Conservation (phyloP, 2,888 invertebrate species). For the Dysmachus trigonus region DNA sequence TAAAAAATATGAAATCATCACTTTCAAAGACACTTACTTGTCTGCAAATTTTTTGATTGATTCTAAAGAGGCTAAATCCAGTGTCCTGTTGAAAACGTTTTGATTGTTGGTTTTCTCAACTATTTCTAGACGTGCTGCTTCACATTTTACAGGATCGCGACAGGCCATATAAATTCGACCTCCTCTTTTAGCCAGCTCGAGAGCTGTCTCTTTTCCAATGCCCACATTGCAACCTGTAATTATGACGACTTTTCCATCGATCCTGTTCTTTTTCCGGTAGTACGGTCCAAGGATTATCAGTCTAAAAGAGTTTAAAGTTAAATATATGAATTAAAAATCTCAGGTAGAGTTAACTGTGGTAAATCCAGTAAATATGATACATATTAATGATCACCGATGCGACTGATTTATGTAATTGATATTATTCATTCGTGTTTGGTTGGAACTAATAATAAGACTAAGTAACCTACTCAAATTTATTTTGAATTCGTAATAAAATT, state of each 20-base stretch:
- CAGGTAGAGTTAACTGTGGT: no score
- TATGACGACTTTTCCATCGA: slow-evolving; percentile 71
- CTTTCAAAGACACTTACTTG: background rate
- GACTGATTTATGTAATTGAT: no score
- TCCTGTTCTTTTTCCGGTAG: slow-evolving; percentile 54
- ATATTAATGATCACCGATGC: no score
- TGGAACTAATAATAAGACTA: no score
- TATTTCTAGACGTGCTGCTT: slow-evolving; percentile 69
- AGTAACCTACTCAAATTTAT: no score
- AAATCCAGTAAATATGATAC: no score
- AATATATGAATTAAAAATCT: background rate
- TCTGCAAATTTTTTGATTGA: slow-evolving; percentile 67
- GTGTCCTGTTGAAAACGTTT: slow-evolving; percentile 70
- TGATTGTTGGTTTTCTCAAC: slow-evolving; percentile 75
- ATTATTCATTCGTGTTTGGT: no score
- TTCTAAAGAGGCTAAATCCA: slow-evolving; percentile 63
- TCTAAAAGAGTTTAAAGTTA: background rate
- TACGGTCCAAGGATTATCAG: slow-evolving; percentile 37
- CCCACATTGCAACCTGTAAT: slow-evolving; percentile 81
- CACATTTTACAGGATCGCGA: slow-evolving; percentile 22
- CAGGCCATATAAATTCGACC: slow-evolving; percentile 66
- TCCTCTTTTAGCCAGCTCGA: slow-evolving; percentile 73
- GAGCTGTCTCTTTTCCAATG: slow-evolving; percentile 75
- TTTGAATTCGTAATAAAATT: no score
- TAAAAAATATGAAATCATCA: no score